Base-by-base conservation (phyloP, 1,140 invertebrate genomes). In the Trichonephila clavata region DNA sequence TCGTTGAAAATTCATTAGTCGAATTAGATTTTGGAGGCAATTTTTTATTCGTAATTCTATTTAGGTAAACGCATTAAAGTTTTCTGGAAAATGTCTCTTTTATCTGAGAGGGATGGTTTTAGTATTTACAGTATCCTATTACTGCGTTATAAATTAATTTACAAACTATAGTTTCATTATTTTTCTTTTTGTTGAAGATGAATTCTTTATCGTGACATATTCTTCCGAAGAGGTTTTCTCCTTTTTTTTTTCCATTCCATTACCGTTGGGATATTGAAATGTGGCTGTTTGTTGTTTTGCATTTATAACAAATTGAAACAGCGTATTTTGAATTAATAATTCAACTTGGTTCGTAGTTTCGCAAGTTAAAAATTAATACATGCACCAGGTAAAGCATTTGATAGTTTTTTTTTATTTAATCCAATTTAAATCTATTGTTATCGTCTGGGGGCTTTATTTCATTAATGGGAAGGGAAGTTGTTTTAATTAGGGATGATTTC, bases 1-100 rank as follows among this genome's bases (percentile, higher is more conserved):
- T 63, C 90, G 39, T 83, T 80, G 90, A 71, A 83, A 91, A 84
- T 91, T 91, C 90, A 91, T 91, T 91, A 83, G 39, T 59, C 80
- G 59, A 91, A 91, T 91, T 91, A 91, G 90, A 91, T 91, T 91
- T 91, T 91, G 50, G 24, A 84, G 43, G 90, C 80, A n/a, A 91
- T 91, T 91, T 91, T 91, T 91, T 91, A 91, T 59, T 81, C 90
- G 32, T 91, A 91, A 91, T 91, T 91, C 80, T 61, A 91, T 91
- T 91, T 80, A 84, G 90, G 27, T 91, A 91, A 91, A 91, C 65
- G 71, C 80, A 91, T 91, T 91, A 91, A 84, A 84, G 90, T 83
- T 91, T 91, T 84, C 90, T 91, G 90, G 90, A 83, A 84, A 91
- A 91, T 84, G 71, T 91, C 90, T 91, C 60, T 57, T 80, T 90